Conservation (phyloP, 2,113 vertebrate genomes). For the Butastur rufipennis region DNA sequence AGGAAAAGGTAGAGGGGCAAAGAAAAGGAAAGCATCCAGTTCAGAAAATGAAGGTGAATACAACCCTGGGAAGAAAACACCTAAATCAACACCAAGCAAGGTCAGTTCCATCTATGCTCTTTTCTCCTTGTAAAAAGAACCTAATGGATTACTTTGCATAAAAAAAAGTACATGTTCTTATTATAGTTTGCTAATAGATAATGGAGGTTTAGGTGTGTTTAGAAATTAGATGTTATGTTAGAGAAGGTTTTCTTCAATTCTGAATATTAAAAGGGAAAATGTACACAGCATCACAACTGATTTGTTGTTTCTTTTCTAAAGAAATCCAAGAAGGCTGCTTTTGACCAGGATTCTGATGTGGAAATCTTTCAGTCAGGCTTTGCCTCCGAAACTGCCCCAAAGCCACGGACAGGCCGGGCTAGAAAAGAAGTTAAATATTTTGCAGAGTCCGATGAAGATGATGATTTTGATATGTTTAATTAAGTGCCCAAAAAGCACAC, state of each 20-base stretch:
- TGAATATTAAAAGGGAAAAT: background rate
- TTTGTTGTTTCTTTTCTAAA: constrained; percentile 40
- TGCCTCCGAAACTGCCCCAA: constrained; percentile 68
- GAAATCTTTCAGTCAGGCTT: constrained; percentile 81
- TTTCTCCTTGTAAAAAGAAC: background rate
- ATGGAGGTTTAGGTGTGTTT: background rate
- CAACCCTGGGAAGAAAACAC: constrained; percentile 85
- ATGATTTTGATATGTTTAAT: constrained; percentile 92
- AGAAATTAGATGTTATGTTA: background rate
- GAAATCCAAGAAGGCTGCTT: constrained; percentile 86
- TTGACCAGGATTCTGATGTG: constrained; percentile 84
- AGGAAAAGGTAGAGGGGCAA: constrained; percentile 91
- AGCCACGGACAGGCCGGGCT: constrained; percentile 85
- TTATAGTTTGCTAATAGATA: accelerated
- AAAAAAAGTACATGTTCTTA: background rate
- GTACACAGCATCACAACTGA: background rate
- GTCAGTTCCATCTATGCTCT: constrained; percentile 63
- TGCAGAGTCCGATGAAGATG: constrained; percentile 87
- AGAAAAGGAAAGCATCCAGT: constrained; percentile 92
- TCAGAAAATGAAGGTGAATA: constrained; percentile 93
- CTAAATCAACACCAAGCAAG: constrained; percentile 74
- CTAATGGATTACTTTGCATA: background rate
- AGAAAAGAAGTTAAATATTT: constrained; percentile 97
- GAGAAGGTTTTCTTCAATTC: background rate
- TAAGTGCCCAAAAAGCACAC: constrained; percentile 81